phyloP scores from a whole-genome alignment of 2,797 vertebrate genomes.

The Phoxinus dragarum region DNA sequence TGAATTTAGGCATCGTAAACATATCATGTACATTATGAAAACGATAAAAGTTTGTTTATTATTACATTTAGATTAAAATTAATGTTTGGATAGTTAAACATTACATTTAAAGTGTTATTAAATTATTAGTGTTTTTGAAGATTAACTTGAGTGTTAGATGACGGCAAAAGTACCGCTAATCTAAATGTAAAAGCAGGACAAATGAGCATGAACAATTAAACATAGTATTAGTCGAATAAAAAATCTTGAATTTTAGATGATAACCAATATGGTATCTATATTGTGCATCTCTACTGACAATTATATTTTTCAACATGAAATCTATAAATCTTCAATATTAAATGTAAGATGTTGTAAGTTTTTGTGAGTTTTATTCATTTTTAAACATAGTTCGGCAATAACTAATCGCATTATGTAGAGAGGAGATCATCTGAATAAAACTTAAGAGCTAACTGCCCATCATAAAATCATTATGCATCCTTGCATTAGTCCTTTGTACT shows the following conservation, averaged over 20 bases:
- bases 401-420: not conserved
- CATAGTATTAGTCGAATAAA: no score
- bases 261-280: not conserved
- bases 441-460: not conserved
- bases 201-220: no score
- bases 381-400: not conserved
- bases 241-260: no score
- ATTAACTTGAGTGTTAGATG: not conserved
- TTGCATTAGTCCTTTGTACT: slow-evolving; percentile 1
- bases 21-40: not conserved
- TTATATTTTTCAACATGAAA: not conserved
- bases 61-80: no score
- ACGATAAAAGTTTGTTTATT: no score
- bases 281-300: not conserved
- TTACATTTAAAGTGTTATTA: not conserved
- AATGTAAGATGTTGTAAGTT: not conserved
- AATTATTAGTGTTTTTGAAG: not conserved
- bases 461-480: not conserved
- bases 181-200: not conserved
- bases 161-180: not conserved
- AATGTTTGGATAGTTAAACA: no score
- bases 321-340: not conserved
- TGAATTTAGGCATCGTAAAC: no score
- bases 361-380: not conserved
- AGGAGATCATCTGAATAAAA: not conserved